These are phyloP conservation scores for Ecliptopera silaceata DNA, from an alignment of 2,888 invertebrate species.

Conservation along the genomic window DNA sequence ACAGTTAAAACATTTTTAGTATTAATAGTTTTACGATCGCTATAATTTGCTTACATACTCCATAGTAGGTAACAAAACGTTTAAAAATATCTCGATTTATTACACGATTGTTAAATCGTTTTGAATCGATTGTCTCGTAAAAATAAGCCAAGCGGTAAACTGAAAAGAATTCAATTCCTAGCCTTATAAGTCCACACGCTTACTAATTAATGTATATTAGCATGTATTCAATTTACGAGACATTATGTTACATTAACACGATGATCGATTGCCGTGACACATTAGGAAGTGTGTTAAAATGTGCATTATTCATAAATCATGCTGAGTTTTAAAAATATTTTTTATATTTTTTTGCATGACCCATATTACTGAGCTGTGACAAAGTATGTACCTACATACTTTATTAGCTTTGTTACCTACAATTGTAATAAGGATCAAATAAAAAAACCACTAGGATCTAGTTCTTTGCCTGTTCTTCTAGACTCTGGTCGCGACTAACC, in stretches of 20 bases:
- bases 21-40: too few relatives aligned
- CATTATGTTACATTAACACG: constrained; percentile 7
- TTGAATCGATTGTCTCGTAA: constrained; percentile 6
- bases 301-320: constrained; percentile 9
- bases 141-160: constrained; percentile 1
- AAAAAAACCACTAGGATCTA: too few relatives aligned
- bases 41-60: too few relatives aligned
- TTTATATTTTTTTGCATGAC: not conserved
- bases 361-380: too few relatives aligned
- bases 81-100: not conserved
- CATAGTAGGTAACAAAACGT: too few relatives aligned
- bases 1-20: too few relatives aligned
- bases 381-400: too few relatives aligned
- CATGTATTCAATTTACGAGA: not conserved
- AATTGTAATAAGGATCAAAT: too few relatives aligned
- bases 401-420: too few relatives aligned
- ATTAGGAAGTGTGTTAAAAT: constrained; percentile 16
- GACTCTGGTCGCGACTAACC: too few relatives aligned
- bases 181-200: constrained; percentile 12
- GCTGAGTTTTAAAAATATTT: not conserved
- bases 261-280: constrained; percentile 18
- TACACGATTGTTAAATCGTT: not conserved
- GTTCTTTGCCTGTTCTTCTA: too few relatives aligned
- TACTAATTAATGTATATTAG: not conserved
- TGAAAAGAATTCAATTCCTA: constrained; percentile 14